Base-by-base conservation (phyloP, 1,140 invertebrate genomes). In the Drosophila athabasca region DNA sequence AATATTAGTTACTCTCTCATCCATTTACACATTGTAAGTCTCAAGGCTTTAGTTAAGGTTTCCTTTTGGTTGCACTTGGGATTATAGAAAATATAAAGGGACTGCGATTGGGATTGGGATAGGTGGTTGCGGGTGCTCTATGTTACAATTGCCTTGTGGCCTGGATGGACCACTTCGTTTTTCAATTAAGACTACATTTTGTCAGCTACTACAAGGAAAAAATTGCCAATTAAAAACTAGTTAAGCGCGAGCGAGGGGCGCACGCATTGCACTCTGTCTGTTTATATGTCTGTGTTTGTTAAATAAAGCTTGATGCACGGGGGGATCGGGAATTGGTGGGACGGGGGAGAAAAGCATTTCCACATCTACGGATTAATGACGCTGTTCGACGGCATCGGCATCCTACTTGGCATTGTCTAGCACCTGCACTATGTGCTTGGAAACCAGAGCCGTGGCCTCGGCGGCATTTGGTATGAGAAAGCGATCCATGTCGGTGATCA, bases 401-500 rank as follows among this genome's bases (percentile, higher is more conserved):
- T 49, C 22, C 53, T 87, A 88, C 22, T 87, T 88, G 53, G 60
- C 65, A 51, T 77, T 70, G 8, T 91, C 79, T 41, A 91, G 79
- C 55, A 88, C 80, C 76, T 93, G 73, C 35, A 94, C 90, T 59
- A 94, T 94, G 80, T 94, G 93, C 83, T 93, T 93, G 6, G 94
- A 94, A 44, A 94, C 93, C 35, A 85, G 55, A 11, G 72, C 71
- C 2, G 97, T 98, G 9, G 97, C 97, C 92, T 97, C 95, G 53
- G 95, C 94, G n/a, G 97, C 97, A 90, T 97, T 96, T 11, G 97
- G 96, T 89, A 99, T 98, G 54, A 98, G 93, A 93, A 98, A 98
- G 71, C 95, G 95, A 93, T 98, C 97, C 94, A 98, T 96, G 92
- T 98, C 97, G 0, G 95, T 95, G 15, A 92, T 91, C 5, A 92